phyloP scores from a whole-genome alignment of 2,797 vertebrate species.

The Cynopterus sphinx region DNA sequence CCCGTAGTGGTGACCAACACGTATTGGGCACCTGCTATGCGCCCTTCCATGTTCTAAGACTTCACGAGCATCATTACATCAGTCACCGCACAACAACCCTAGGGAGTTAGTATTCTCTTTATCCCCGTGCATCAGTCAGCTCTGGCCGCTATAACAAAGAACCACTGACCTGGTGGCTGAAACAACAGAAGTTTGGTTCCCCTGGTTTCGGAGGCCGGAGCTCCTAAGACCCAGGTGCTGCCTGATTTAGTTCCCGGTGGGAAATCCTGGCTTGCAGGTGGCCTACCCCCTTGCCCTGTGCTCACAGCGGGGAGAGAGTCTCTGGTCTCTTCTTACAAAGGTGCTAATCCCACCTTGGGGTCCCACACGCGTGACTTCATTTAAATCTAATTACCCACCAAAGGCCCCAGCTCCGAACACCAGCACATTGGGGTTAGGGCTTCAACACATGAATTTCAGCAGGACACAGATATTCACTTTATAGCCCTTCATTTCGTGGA shows the following conservation, averaged over 20 bases:
- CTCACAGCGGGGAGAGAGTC: neutral
- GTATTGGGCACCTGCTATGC: neutral
- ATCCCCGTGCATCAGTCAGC: neutral
- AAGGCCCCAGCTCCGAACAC: neutral
- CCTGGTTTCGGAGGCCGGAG: neutral
- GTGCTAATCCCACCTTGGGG: neutral
- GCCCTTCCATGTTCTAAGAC: neutral
- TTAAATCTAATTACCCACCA: neutral
- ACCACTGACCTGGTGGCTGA: neutral
- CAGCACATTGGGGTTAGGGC: neutral
- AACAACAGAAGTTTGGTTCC: neutral
- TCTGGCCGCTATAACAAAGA: neutral
- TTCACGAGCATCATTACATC: neutral
- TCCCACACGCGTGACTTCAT: neutral
- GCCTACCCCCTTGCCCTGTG: neutral
- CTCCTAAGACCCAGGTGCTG: too few relatives aligned
- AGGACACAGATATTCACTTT: neutral
- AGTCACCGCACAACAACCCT: neutral
- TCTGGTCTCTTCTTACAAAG: neutral
- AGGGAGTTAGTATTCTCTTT: neutral
- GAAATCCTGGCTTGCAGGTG: neutral
- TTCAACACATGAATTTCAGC: neutral
- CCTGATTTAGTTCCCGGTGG: neutral
- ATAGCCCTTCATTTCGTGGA: neutral
- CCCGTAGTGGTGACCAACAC: rapidly evolving